Evolutionary conservation across 2,888 invertebrate species (phyloP).

Genomic region (Liposcelis brunnea): DNA sequence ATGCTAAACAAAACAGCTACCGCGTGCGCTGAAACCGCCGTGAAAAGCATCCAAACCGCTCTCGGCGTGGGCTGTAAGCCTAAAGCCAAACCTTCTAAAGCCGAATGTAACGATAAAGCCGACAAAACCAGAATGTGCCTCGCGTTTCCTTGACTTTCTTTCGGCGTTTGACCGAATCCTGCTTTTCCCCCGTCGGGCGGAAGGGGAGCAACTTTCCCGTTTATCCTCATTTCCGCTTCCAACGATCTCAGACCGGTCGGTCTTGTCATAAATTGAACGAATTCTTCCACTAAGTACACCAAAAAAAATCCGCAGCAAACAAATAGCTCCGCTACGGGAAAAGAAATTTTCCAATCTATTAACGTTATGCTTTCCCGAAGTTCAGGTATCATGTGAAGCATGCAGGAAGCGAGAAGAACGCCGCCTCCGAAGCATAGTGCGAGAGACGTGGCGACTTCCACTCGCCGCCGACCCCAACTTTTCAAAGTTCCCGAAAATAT

Average conservation of each 20-base stretch:
- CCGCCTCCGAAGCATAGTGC: slow-evolving; percentile 28
- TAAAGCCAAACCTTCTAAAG: slow-evolving; percentile 36
- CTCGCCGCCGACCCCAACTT: slow-evolving; percentile 1
- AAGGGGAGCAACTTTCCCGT: slow-evolving; percentile 17
- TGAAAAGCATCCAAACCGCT: slow-evolving; percentile 34
- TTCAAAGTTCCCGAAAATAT: background rate
- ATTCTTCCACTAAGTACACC: slow-evolving; percentile 35
- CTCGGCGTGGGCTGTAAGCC: slow-evolving; percentile 29
- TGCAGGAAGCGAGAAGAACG: slow-evolving; percentile 37
- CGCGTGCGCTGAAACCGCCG: slow-evolving; percentile 34
- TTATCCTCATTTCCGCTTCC: slow-evolving; percentile 14
- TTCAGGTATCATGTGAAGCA: slow-evolving; percentile 39
- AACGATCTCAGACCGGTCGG: slow-evolving; percentile 8
- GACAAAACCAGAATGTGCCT: slow-evolving; percentile 28
- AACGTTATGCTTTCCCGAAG: slow-evolving; percentile 28
- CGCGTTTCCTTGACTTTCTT: slow-evolving; percentile 13
- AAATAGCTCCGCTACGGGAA: slow-evolving; percentile 32
- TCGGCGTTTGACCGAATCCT: slow-evolving; percentile 12
- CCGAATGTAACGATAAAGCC: slow-evolving; percentile 34
- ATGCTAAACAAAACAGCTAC: slow-evolving; percentile 35
- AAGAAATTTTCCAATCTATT: slow-evolving; percentile 20
- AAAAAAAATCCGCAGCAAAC: slow-evolving; percentile 35
- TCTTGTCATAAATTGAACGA: slow-evolving; percentile 23
- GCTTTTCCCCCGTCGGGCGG: slow-evolving; percentile 15
- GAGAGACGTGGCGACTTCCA: slow-evolving; percentile 7